Conservation (phyloP, 2,113 vertebrate genomes). For the Arvicanthis niloticus region DNA sequence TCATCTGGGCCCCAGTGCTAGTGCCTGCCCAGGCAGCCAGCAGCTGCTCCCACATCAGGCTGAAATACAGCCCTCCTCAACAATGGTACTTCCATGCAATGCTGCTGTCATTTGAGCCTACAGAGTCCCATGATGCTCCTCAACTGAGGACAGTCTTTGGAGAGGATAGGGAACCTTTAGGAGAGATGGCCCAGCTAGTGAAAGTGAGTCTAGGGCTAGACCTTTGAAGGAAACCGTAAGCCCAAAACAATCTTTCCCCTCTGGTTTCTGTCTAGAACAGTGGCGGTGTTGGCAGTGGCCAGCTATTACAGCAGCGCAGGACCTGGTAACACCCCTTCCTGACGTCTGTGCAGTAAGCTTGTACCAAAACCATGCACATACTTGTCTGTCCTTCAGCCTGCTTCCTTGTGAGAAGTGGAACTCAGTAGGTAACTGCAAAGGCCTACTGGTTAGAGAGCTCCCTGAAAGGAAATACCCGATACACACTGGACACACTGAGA, state of each 20-base stretch:
- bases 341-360: neutral
- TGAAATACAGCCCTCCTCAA: accelerated
- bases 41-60: neutral
- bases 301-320: too few relatives aligned
- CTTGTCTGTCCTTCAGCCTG: neutral
- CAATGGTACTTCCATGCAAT: too few relatives aligned
- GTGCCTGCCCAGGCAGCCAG: neutral
- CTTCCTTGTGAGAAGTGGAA: neutral
- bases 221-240: neutral
- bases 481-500: accelerated
- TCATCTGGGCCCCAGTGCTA: neutral
- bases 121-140: neutral
- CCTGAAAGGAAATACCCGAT: accelerated
- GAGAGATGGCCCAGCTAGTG: neutral
- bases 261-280: neutral
- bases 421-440: neutral
- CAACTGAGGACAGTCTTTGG: neutral
- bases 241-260: neutral
- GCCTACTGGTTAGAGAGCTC: neutral
- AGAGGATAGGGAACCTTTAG: neutral
- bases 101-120: too few relatives aligned
- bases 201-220: neutral
- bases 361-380: neutral
- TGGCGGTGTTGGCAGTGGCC: neutral
- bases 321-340: neutral